Conservation (phyloP, 2,888 invertebrate genomes). For the Ornithoptera alexandrae region DNA sequence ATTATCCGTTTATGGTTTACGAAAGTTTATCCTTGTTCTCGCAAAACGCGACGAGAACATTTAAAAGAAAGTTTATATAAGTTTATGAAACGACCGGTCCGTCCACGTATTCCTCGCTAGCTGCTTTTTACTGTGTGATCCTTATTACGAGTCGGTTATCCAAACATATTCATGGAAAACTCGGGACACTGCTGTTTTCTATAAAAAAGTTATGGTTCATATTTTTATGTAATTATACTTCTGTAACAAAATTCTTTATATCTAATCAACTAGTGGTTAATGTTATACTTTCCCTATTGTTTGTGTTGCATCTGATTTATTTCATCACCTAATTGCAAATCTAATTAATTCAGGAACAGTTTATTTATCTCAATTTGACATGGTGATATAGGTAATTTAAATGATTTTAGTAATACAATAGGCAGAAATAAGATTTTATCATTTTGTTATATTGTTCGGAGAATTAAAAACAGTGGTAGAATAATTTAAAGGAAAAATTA, state of each 20-base stretch:
- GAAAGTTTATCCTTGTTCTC: slow-evolving; percentile 6
- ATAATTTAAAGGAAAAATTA: too few relatives aligned
- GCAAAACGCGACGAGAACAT: slow-evolving; percentile 9
- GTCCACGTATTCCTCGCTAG: slow-evolving; percentile 14
- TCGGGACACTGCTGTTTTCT: neutral
- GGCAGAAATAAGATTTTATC: too few relatives aligned
- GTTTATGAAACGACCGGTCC: slow-evolving; percentile 22
- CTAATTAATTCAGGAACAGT: neutral
- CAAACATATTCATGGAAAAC: slow-evolving; percentile 10
- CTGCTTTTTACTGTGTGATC: slow-evolving; percentile 22
- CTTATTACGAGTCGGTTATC: slow-evolving; percentile 18
- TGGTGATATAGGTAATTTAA: neutral
- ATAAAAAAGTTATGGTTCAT: too few relatives aligned
- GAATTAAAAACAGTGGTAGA: too few relatives aligned
- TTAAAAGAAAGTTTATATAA: neutral
- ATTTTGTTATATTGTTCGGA: too few relatives aligned
- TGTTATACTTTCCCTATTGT: too few relatives aligned
- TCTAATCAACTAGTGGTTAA: too few relatives aligned
- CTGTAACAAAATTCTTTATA: too few relatives aligned
- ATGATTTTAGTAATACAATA: too few relatives aligned
- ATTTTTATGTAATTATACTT: too few relatives aligned
- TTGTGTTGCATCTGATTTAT: neutral
- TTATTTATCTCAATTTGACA: neutral
- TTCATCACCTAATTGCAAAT: neutral
- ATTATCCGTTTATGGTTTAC: neutral